Evolutionary conservation across 2,888 invertebrate genomes (phyloP).

Genomic region (Aethes cnicana): DNA sequence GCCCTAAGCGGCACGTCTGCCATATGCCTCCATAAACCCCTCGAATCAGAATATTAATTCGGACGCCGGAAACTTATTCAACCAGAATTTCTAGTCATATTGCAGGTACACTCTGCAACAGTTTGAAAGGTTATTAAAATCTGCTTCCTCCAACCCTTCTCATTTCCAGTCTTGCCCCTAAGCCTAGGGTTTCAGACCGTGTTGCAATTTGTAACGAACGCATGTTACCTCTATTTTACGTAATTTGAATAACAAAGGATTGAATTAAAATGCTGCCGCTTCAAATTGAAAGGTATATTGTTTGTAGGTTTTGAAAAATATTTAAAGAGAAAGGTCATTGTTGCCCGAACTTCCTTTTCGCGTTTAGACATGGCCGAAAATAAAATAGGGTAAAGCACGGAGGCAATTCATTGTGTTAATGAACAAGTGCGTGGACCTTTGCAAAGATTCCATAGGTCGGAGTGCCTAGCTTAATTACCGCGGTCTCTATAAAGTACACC

Average conservation of each 20-base stretch:
- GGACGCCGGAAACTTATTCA: no score
- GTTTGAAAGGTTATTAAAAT: no score
- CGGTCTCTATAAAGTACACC: constrained; percentile 39
- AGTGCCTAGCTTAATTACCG: constrained; percentile 40
- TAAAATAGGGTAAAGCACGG: constrained; percentile 16
- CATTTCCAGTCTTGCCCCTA: no score
- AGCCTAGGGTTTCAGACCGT: no score
- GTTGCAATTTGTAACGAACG: no score
- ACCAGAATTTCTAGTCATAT: no score
- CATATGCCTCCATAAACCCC: constrained; percentile 15
- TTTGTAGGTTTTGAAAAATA: background rate
- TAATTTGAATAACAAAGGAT: no score
- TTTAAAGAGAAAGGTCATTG: background rate
- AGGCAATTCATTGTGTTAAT: constrained; percentile 28
- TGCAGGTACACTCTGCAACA: no score
- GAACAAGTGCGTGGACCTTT: constrained; percentile 26
- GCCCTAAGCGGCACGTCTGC: background rate
- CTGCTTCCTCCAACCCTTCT: no score
- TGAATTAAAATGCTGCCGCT: no score
- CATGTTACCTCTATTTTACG: no score
- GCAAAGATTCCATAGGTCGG: constrained; percentile 31
- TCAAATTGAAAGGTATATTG: background rate
- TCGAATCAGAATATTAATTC: constrained; percentile 15
- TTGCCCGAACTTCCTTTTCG: background rate
- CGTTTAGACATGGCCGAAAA: constrained; percentile 6